Evolutionary conservation across 2,797 vertebrate genomes (phyloP), one percentile per base, ranked within the genome.

Genomic region (Smutsia temminckii): DNA sequence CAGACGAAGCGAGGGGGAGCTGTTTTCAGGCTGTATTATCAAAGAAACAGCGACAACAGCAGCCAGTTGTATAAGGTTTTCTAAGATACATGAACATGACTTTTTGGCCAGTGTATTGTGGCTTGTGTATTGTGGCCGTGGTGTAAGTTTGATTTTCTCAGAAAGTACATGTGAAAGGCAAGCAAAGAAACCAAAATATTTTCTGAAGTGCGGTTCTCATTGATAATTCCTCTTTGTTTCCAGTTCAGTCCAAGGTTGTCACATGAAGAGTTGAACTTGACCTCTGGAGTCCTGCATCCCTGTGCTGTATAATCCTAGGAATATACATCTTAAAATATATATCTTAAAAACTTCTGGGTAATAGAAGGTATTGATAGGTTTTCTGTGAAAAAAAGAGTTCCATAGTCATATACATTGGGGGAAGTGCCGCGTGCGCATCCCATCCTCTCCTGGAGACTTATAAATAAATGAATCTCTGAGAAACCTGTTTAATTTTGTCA

Each of bases 21-120:
- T 97, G 81, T 96, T 95, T 81, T 63, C 77, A 64, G 81, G 68
- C 49, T 40, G 34, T 59, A 77, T 72, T n/a, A 18, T 4, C 6
- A 29, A 42, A 37, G 42, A n/a, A 34, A 10, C 10, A 46, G 46
- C 46, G 46, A 11, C 46, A 46, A 46, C 46, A 46, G 46, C 46
- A 46, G 46, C 46, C 46, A 46, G 46, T 46, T 46, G 46, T 12
- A 3, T 59, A 40, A 10, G 8, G 8, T 8, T 69, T 55, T 40
- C 37, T 75, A 12, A 85, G 64, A 66, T 23, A 37, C 1, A 61
- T 0, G 12, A 64, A 17, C 5, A 6, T 34, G 64, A 57, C 4
- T 64, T 89, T 64, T 34, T 78, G 32, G 59, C 68, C 57, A 66
- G 55, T 94, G 80, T 0, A 40, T 40, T 40, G 40, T 40, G 40